These are phyloP conservation scores for Trididemnum miniatum DNA, from an alignment of 23 tunicate species.

Conservation along the genomic window DNA sequence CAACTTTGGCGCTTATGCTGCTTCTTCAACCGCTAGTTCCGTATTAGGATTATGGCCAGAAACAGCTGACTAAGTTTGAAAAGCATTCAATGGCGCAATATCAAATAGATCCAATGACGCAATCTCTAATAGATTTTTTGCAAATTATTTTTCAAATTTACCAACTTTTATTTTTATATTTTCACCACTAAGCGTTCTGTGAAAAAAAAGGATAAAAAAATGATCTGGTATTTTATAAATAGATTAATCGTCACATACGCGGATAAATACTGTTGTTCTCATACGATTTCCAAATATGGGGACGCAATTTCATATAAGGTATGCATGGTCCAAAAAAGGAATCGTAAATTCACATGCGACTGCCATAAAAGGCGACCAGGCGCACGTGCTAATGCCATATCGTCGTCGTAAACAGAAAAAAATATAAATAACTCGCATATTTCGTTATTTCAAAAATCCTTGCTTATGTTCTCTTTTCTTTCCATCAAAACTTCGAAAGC, in stretches of 20 bases:
- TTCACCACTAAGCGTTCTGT: not conserved
- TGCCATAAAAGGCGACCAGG: slow-evolving; percentile 52
- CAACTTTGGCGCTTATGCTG: slow-evolving; percentile 27
- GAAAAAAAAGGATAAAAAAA: no score
- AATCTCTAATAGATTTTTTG: no score
- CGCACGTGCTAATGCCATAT: slow-evolving; percentile 51
- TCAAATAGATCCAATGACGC: no score
- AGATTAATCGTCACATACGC: no score
- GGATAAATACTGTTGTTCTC: slow-evolving; percentile 54
- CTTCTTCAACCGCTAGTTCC: slow-evolving; percentile 32
- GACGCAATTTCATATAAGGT: slow-evolving; percentile 55
- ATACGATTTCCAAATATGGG: slow-evolving; percentile 68
- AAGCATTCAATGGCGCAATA: no score
- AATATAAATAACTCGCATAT: slow-evolving; percentile 4
- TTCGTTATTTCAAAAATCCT: not conserved
- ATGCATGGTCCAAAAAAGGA: slow-evolving; percentile 68
- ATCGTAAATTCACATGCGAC: slow-evolving; percentile 46
- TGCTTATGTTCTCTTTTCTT: not conserved
- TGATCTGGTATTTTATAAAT: no score
- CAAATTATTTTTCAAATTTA: not conserved
- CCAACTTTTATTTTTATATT: not conserved
- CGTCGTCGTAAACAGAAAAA: slow-evolving; percentile 21
- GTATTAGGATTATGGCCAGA: slow-evolving; percentile 69
- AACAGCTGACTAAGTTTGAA: slow-evolving; percentile 46
- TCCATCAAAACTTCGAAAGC: not conserved